Percentiles rank a stretch among this genome's conserved stretches.
phyloP scores from a whole-genome alignment of 2,888 invertebrate genomes.

The Cistogaster globosa region DNA sequence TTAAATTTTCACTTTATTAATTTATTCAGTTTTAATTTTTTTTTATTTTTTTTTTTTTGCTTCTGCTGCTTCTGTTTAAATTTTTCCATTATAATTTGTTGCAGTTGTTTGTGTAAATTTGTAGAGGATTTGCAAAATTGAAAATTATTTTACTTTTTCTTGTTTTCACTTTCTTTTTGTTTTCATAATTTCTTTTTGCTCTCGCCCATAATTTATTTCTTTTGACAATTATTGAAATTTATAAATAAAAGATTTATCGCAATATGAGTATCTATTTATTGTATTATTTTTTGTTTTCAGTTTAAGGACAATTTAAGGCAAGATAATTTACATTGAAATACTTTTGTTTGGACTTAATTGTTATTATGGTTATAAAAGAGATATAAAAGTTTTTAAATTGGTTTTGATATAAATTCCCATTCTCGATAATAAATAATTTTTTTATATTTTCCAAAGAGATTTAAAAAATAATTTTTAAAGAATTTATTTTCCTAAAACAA shows the following conservation, averaged over 20 bases:
- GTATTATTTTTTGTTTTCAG: not conserved
- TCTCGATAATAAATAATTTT: not conserved
- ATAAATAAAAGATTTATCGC: conserved; percentile 55
- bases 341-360: conserved; percentile 8
- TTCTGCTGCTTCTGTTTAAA: not conserved
- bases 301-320: not conserved
- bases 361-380: conserved; percentile 3
- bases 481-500: not conserved
- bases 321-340: not conserved
- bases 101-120: not conserved
- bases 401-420: not conserved
- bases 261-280: not conserved
- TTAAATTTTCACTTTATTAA: conserved; percentile 25
- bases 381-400: conserved; percentile 15
- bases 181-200: not conserved
- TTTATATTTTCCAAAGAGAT: not conserved
- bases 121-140: conserved; percentile 35
- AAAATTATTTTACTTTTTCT: conserved; percentile 16
- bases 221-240: conserved; percentile 59
- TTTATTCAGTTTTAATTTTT: not conserved
- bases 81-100: conserved; percentile 25
- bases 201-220: conserved; percentile 41
- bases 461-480: not conserved
- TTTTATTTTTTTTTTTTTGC: not conserved
- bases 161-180: not conserved